These are phyloP conservation scores for Aldrovandia affinis DNA, from an alignment of 2,797 vertebrate genomes.

Conservation along the genomic window DNA sequence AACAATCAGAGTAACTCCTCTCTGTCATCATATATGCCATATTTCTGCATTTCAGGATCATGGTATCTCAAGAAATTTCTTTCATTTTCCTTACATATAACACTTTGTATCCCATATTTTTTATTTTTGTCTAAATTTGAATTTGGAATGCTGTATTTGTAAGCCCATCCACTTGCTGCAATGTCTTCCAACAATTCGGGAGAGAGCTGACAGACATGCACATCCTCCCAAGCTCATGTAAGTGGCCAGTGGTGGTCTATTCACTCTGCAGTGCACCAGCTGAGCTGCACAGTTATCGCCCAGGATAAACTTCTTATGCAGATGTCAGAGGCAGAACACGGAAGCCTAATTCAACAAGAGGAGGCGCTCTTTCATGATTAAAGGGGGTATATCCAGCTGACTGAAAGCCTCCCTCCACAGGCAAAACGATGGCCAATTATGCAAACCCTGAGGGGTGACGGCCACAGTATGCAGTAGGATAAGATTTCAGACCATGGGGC, in stretches of 20 bases:
- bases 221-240: neutral
- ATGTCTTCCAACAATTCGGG: neutral
- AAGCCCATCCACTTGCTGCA: neutral
- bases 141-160: neutral
- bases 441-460: neutral
- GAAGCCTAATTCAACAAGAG: neutral
- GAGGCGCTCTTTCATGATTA: neutral
- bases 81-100: neutral
- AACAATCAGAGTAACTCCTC: conserved; percentile 34
- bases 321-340: neutral
- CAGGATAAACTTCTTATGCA: neutral
- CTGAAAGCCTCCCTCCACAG: neutral
- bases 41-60: no score
- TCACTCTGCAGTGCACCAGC: neutral
- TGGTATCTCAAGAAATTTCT: neutral
- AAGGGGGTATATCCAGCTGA: no score
- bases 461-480: neutral
- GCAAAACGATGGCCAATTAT: neutral
- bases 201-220: neutral
- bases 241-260: neutral
- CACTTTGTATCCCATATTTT: neutral
- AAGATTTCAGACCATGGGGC: neutral
- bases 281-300: neutral
- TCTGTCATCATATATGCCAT: no score
- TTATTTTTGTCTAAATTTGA: neutral